These are phyloP conservation scores for Limonius californicus DNA, from an alignment of 1,140 invertebrate species.

Conservation along the genomic window DNA sequence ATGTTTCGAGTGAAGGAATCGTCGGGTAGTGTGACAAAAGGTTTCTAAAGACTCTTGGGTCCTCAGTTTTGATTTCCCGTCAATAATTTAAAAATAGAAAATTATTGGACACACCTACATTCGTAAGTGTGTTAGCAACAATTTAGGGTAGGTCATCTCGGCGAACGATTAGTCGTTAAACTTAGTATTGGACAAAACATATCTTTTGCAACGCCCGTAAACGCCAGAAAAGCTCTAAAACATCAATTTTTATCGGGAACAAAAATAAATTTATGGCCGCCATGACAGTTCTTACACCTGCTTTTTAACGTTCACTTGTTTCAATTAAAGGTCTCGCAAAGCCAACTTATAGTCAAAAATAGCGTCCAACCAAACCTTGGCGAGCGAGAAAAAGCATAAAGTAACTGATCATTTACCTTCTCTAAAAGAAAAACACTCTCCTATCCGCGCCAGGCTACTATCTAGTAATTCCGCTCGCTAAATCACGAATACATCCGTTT, in stretches of 20 bases:
- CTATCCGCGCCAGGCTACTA: slow-evolving; percentile 25
- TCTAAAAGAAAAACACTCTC: slow-evolving; percentile 18
- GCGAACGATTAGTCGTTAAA: not conserved
- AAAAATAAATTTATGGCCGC: slow-evolving; percentile 40
- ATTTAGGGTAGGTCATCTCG: not conserved
- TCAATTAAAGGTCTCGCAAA: not conserved
- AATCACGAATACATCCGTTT: slow-evolving; percentile 43
- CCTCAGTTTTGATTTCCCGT: not conserved
- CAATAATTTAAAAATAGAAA: slow-evolving; percentile 17
- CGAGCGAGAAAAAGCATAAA: not conserved
- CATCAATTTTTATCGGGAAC: not conserved
- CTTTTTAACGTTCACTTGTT: slow-evolving; percentile 26
- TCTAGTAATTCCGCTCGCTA: slow-evolving; percentile 28
- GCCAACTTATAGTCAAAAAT: too few relatives aligned
- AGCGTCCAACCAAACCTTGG: too few relatives aligned
- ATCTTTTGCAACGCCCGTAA: not conserved
- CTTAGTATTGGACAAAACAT: not conserved
- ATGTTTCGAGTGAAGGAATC: too few relatives aligned
- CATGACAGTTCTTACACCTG: slow-evolving; percentile 42
- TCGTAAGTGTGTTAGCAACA: not conserved
- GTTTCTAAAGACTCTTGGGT: not conserved
- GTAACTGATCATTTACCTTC: slow-evolving; percentile 18
- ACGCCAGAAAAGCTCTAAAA: not conserved
- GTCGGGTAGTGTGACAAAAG: too few relatives aligned
- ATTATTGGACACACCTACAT: slow-evolving; percentile 15